A percentile compares a stretch with the other conserved stretches of the same genome.
phyloP scores from a whole-genome alignment of 2,888 invertebrate genomes.

The Sesamia inferens region DNA sequence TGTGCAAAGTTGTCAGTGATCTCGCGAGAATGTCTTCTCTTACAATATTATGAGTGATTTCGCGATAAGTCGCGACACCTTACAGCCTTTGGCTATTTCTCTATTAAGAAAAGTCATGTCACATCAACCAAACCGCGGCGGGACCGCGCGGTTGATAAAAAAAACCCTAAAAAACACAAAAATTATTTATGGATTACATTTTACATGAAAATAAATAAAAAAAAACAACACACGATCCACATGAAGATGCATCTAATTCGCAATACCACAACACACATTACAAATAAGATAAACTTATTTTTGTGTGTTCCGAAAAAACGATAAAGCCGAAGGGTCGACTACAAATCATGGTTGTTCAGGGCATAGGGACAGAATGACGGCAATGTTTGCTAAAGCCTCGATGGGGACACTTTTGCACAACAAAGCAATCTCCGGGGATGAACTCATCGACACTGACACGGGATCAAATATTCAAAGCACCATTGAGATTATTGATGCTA shows the following conservation, averaged over 20 bases:
- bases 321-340: conserved; percentile 68
- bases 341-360: conserved; percentile 74
- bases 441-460: conserved; percentile 73
- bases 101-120: too few species aligned
- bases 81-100: too few species aligned
- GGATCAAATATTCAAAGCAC: conserved; percentile 73
- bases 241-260: conserved; percentile 33
- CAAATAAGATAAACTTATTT: conserved; percentile 49
- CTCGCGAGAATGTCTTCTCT: too few species aligned
- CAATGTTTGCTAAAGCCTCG: conserved; percentile 73
- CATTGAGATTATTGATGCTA: conserved; percentile 68
- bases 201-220: background rate
- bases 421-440: conserved; percentile 70
- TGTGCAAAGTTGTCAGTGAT: too few species aligned
- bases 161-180: too few species aligned
- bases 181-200: background rate
- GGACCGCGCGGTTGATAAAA: too few species aligned
- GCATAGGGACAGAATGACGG: conserved; percentile 69
- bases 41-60: too few species aligned
- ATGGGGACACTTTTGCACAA: conserved; percentile 68
- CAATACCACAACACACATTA: conserved; percentile 33
- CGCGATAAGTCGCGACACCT: too few species aligned
- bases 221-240: background rate
- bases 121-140: too few species aligned
- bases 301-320: conserved; percentile 52